Conservation (phyloP, 1,140 invertebrate genomes). For the Platorchestia sp. region DNA sequence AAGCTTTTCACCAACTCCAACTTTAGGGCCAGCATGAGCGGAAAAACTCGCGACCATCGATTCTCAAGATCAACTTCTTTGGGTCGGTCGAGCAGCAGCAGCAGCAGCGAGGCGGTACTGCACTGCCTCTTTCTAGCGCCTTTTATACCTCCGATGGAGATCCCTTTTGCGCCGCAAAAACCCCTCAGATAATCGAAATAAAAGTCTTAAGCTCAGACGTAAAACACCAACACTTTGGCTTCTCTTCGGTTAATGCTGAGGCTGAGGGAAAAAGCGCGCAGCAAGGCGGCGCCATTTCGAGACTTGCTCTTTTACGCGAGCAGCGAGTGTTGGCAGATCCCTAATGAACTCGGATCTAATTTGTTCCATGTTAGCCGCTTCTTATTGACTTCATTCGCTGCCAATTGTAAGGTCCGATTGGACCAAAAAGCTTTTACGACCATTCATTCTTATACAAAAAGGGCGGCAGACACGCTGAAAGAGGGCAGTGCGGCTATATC, state of each 20-base stretch:
- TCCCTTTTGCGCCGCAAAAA: constrained; percentile 33
- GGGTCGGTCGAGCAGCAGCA: background rate
- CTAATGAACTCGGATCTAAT: constrained; percentile 54
- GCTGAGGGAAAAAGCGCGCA: background rate
- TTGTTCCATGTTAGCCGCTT: constrained; percentile 49
- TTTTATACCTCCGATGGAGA: constrained; percentile 39
- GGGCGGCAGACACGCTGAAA: background rate
- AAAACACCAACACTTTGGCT: constrained; percentile 53
- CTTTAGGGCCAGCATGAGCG: background rate
- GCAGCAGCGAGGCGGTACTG: background rate
- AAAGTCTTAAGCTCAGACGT: constrained; percentile 24
- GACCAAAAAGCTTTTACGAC: constrained; percentile 43
- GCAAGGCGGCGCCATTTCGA: background rate
- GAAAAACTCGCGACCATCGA: background rate
- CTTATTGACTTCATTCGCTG: constrained; percentile 54
- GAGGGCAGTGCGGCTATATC: background rate
- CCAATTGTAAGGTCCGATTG: constrained; percentile 51
- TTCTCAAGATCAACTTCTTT: constrained; percentile 36
- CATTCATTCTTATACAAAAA: constrained; percentile 43
- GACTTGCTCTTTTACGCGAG: background rate
- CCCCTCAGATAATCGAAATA: constrained; percentile 49
- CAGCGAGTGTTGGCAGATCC: constrained; percentile 44
- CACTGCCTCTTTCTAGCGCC: constrained; percentile 12
- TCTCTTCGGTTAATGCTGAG: background rate
- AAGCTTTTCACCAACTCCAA: background rate